A percentile compares a stretch with the other conserved stretches of the same genome.
These are phyloP conservation scores for Caenorhabditis latens DNA, from an alignment of 1,140 invertebrate species.

Conservation along the genomic window DNA sequence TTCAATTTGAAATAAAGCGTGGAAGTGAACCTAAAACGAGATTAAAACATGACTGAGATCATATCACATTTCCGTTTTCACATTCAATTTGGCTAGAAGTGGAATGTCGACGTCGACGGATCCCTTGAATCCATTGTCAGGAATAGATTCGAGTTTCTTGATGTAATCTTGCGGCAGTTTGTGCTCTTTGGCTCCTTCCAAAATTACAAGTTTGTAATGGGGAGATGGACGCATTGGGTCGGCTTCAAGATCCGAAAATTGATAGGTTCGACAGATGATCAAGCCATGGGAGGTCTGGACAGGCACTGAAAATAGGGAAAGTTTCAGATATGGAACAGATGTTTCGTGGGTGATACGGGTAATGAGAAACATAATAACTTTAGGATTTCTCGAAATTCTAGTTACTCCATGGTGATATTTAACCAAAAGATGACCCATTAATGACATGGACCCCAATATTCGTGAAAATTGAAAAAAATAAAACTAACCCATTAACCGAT, in stretches of 20 bases:
- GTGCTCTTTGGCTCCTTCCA: conserved; percentile 43
- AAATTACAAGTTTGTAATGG: conserved; percentile 16
- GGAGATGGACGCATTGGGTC: conserved; percentile 11
- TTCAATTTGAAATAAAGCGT: conserved; percentile 3
- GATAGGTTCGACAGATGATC: conserved; percentile 52
- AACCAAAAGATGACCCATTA: no score
- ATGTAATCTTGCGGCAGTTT: neutral
- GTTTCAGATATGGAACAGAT: no score
- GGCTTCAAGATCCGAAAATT: conserved; percentile 59
- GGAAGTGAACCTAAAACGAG: conserved; percentile 23
- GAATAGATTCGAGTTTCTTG: neutral
- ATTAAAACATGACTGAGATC: conserved; percentile 30
- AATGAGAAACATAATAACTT: no score
- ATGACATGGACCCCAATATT: no score
- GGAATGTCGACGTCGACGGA: conserved; percentile 29
- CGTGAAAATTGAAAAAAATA: no score
- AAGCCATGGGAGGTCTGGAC: conserved; percentile 33
- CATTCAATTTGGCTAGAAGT: conserved; percentile 40
- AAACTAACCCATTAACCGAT: conserved; percentile 37
- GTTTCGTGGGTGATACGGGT: no score
- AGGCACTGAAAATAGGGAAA: conserved; percentile 31
- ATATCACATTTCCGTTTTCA: conserved; percentile 19
- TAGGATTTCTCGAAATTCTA: no score
- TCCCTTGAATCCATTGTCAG: conserved; percentile 30
- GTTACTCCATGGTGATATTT: no score